These are phyloP conservation scores for Potorous gilbertii DNA, from an alignment of 2,797 vertebrate genomes.

Conservation along the genomic window DNA sequence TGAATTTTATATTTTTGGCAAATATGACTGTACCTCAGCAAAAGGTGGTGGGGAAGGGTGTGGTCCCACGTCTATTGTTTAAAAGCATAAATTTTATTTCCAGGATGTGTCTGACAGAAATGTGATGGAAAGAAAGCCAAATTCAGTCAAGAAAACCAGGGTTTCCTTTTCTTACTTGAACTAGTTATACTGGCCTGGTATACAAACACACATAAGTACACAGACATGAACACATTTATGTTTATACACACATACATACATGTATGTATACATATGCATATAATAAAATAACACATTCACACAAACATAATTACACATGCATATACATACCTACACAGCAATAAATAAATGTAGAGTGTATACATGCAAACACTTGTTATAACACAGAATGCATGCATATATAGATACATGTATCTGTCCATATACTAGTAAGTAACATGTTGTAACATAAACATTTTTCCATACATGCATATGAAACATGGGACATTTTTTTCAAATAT, in stretches of 20 bases:
- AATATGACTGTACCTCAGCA: not conserved
- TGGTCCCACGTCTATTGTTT: not conserved
- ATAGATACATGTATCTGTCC: not conserved
- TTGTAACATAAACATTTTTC: not conserved
- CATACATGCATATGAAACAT: not conserved
- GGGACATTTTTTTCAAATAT: not conserved
- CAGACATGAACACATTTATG: not conserved
- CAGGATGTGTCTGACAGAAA: not conserved
- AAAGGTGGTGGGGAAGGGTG: rapidly evolving
- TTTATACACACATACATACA: too few species aligned
- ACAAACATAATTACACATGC: too few species aligned
- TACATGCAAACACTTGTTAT: not conserved
- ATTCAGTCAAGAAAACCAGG: not conserved
- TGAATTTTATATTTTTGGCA: not conserved
- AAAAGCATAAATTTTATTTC: constrained; percentile 22
- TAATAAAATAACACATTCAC: too few species aligned
- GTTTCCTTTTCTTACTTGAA: not conserved
- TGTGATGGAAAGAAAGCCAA: not conserved
- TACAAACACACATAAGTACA: not conserved
- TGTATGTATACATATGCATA: too few species aligned
- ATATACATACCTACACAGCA: too few species aligned
- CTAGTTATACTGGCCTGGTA: not conserved
- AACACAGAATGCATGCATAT: not conserved
- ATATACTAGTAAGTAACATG: not conserved
- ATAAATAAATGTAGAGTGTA: too few species aligned